Conservation (phyloP, 2,797 vertebrate genomes). For the Nannoperca obscura region DNA sequence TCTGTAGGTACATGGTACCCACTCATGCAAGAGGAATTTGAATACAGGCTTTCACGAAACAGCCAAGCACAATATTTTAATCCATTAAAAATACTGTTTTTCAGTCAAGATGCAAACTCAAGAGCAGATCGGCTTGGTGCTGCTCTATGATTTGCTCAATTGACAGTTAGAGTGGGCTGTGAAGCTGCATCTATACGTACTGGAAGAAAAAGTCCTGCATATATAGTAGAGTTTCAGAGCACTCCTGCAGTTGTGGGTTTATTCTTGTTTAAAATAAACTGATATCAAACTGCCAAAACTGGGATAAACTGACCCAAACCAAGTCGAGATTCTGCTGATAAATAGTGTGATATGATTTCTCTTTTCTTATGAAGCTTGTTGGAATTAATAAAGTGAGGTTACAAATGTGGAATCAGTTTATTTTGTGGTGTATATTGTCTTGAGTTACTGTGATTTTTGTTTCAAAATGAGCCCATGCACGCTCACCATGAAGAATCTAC, state of each 20-base stretch:
- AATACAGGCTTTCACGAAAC: constrained; percentile 4
- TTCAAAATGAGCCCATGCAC: not conserved
- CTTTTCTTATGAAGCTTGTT: not conserved
- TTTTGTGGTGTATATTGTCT: not conserved
- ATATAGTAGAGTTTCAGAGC: not conserved
- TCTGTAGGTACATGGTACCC: not conserved
- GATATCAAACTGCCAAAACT: not conserved
- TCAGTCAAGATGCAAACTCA: not conserved
- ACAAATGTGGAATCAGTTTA: not conserved
- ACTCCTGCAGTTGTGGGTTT: not conserved
- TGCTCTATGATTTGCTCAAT: not conserved
- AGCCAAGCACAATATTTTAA: not conserved
- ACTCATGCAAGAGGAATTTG: not conserved
- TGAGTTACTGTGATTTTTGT: not conserved
- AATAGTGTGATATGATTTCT: not conserved
- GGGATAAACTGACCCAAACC: not conserved
- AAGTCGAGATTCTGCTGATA: not conserved
- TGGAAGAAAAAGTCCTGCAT: not conserved
- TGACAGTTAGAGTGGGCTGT: not conserved
- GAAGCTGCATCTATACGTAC: not conserved
- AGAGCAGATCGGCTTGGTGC: not conserved
- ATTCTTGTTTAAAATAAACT: not conserved
- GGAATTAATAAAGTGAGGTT: not conserved
- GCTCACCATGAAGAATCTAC: not conserved
- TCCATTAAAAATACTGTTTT: not conserved